Base-by-base conservation (phyloP, 2,797 vertebrate species). In the Decapterus maruadsi region DNA sequence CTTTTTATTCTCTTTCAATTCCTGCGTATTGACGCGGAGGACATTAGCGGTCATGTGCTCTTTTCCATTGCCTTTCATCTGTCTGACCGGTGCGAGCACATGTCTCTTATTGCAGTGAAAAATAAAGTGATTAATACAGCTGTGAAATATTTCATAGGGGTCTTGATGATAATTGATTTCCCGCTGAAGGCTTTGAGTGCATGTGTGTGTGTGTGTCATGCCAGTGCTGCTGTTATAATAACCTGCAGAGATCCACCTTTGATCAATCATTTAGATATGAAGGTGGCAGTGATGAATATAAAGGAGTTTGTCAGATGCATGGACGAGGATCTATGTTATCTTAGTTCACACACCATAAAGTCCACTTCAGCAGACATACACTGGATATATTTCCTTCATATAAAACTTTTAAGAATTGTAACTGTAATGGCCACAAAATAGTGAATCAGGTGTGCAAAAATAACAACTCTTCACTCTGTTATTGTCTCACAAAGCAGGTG, bases 131-230 rank as follows among this genome's bases (percentile, higher is more conserved):
- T 80, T 83, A 75, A 80, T 69, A 56, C 16, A 69, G 69, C 48
- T 74, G 56, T 82, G 61, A 71, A 87, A 89, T 81, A 86, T 86
- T 89, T 91, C 71, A 85, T 68, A 36, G 58, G 20, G 61, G 46
- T 69, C 63, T 70, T 65, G 80, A 88, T 79, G 60, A 82, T 92
- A 83, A 91, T 84, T 90, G 91, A 92, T 89, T 90, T 86, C 67
- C 62, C 78, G 83, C 61, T 73, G 65, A 20, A 75, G 48, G 80
- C 57, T 73, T 78, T 78, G 67, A 78, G 61, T 74, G 63, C 64
- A 12, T 42, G 38, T 63, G 61, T 72, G 31, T 42, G 38, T 63
- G 61, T 42, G 38, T 63, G 61, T 68, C 51, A 55, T 67, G 34
- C 38, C 36, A 34, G 66, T 31, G 29, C 2, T 77, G 70, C 80